Percentiles rank a stretch among this genome's conserved stretches.
These are phyloP conservation scores for Poeciliopsis turneri DNA, from an alignment of 2,797 vertebrate species.

Conservation along the genomic window DNA sequence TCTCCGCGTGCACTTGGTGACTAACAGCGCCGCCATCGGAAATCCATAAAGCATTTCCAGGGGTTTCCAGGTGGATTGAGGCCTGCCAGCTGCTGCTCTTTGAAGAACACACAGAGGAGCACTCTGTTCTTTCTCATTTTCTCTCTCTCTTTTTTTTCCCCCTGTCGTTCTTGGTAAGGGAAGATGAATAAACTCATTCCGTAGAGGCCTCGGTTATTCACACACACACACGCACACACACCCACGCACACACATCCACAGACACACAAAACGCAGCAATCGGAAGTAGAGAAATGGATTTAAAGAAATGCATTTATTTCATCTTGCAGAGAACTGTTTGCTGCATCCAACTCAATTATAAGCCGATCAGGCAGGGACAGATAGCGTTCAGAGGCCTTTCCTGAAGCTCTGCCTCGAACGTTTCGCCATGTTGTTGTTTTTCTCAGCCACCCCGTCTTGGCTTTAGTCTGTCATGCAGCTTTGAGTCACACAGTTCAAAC, in stretches of 20 bases:
- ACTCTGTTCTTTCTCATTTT: constrained; percentile 35
- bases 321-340: constrained; percentile 43
- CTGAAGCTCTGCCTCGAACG: constrained; percentile 22
- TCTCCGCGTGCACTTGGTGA: constrained; percentile 8
- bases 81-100: constrained; percentile 70
- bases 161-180: constrained; percentile 51
- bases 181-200: constrained; percentile 60
- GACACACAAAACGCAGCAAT: neutral
- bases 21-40: constrained; percentile 31
- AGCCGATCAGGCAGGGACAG: constrained; percentile 63
- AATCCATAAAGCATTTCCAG: constrained; percentile 47
- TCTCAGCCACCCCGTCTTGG: constrained; percentile 43
- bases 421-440: neutral
- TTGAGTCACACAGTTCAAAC: constrained; percentile 44
- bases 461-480: constrained; percentile 45
- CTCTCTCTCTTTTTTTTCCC: constrained; percentile 35
- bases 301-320: constrained; percentile 50
- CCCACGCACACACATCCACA: too few relatives aligned
- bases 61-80: constrained; percentile 25
- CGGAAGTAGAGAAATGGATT: constrained; percentile 50
- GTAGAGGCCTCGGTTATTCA: constrained; percentile 51
- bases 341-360: constrained; percentile 63
- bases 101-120: constrained; percentile 39
- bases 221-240: constrained; percentile 21
- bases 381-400: constrained; percentile 41